Conservation (phyloP, 2,113 vertebrate genomes). For the Colius striatus region DNA sequence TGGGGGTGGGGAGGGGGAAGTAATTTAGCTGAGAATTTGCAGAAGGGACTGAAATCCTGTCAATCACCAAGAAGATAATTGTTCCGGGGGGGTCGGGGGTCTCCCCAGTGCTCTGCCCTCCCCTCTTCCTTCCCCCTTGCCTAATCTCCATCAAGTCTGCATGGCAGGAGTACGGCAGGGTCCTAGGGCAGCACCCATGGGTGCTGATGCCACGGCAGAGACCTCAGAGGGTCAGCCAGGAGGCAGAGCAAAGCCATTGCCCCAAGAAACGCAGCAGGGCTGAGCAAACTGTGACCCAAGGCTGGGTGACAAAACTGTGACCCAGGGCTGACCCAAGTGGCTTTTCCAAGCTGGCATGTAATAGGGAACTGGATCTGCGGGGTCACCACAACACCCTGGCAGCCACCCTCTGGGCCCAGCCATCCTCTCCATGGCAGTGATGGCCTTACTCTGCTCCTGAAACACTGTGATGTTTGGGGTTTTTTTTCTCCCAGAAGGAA, state of each 20-base stretch:
- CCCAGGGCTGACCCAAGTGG: accelerated
- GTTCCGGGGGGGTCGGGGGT: neutral
- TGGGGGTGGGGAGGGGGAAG: neutral
- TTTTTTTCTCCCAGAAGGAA: neutral
- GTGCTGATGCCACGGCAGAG: neutral
- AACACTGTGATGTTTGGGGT: neutral
- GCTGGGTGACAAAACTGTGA: too few species aligned
- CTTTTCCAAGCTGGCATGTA: neutral
- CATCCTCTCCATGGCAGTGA: accelerated
- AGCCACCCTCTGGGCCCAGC: accelerated
- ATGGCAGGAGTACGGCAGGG: neutral
- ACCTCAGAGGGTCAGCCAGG: neutral
- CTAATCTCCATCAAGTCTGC: neutral
- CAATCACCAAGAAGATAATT: neutral
- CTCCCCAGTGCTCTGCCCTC: neutral
- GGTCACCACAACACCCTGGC: neutral
- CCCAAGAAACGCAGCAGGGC: neutral
- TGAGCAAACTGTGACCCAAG: neutral
- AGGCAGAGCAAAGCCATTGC: neutral
- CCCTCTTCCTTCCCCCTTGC: neutral
- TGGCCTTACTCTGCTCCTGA: accelerated
- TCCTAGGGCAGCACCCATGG: neutral
- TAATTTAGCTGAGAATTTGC: neutral
- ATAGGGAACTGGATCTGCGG: neutral
- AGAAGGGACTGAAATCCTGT: neutral